Evolutionary conservation across 2,888 invertebrate genomes (phyloP), one percentile per base, ranked within the genome.

Genomic region (Furcula furcula): DNA sequence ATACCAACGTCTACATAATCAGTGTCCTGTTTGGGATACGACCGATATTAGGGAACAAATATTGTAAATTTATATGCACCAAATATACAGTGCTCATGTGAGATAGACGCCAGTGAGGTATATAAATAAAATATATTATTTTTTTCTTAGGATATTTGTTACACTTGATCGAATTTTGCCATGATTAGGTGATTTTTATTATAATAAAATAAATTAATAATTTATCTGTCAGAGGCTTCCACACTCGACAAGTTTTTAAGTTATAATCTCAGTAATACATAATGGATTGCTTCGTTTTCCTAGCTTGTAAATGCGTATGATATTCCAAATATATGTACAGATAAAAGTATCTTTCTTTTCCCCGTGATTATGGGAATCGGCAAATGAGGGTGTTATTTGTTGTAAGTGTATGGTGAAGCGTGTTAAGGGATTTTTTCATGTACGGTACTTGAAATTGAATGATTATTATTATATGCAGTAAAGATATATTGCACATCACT

Each of bases 361-460:
- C 51, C 46, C 39, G 31, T 42, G 39, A 34, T 29, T 31, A 49
- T 59, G 61, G 65, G 64, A 53, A 66, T 72, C 63, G 67, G 70
- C 54, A 57, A 54, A 68, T 71, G 65, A 70, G 69, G 73, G 72
- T 76, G 74, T 72, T 63, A 69, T 69, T 70, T 57, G 44, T 26
- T 64, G 55, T 69, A 60, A 64, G 55, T 61, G 55, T 61, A 39
- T 54, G 50, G 35, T 43, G 49, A 39, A 33, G 13, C 6, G 31
- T 29, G 16, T 36, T 34, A 44, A 34, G 44, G 27, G 32, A n/a
- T n/a, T 38, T 23, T 34, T 39, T 22, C 31, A 29, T 21, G 34
- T 6, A 18, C 23, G 23, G 6, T 48, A 49, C 58, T 57, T 57
- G 43, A 46, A 48, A 53, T 43, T 56, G 31, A 31, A 16, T 15